These are phyloP conservation scores for Gymnothorax javanicus DNA, from an alignment of 2,797 vertebrate genomes.

Conservation along the genomic window DNA sequence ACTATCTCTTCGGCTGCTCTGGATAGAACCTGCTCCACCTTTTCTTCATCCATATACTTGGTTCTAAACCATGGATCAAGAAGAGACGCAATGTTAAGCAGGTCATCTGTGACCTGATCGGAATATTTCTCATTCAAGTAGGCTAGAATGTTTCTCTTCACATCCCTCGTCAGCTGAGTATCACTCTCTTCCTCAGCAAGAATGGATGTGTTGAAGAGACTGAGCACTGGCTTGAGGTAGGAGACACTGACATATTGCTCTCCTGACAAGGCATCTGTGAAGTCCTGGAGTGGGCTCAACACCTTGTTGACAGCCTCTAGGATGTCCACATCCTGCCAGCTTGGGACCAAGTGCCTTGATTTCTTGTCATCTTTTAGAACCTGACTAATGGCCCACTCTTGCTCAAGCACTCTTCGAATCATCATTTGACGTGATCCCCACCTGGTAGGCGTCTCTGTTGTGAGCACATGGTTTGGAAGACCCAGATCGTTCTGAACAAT, in stretches of 20 bases:
- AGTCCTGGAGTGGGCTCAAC: background rate
- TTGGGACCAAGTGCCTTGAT: background rate
- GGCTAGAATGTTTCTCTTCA: background rate
- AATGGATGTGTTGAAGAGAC: background rate
- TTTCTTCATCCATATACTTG: too few species aligned
- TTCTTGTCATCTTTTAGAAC: constrained; percentile 1
- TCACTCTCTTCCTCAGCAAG: background rate
- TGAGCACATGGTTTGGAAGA: constrained; percentile 24
- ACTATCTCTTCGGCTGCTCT: background rate
- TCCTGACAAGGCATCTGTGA: background rate
- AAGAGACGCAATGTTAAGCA: background rate
- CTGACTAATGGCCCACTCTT: constrained; percentile 4
- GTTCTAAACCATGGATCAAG: background rate
- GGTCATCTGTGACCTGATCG: background rate
- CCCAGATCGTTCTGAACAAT: constrained; percentile 17
- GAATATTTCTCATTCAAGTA: constrained; percentile 2
- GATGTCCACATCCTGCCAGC: background rate
- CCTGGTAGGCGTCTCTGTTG: constrained; percentile 29
- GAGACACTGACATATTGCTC: constrained; percentile 10
- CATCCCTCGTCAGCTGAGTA: background rate
- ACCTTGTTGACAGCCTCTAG: background rate
- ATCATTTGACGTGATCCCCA: constrained; percentile 33
- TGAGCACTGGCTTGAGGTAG: constrained; percentile 15
- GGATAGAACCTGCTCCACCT: background rate
- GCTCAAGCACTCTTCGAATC: constrained; percentile 23